Base-by-base conservation (phyloP, 2,113 vertebrate species). In the Heterotilapia buettikoferi region DNA sequence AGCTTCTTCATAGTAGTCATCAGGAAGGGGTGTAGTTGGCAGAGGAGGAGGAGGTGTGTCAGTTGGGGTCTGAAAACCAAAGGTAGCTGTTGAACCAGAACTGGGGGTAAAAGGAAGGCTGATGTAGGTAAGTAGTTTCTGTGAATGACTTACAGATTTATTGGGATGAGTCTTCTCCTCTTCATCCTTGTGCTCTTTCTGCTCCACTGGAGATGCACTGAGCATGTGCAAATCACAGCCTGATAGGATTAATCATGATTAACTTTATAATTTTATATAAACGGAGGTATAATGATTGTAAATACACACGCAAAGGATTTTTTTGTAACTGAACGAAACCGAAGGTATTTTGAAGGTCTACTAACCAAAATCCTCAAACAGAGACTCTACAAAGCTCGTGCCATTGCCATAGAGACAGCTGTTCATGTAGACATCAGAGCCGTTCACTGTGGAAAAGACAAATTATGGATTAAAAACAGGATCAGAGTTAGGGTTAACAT, bases 1-100 rank as follows among this genome's bases (percentile, higher is more conserved):
- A 1, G 99, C 99, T 90, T 99, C 99, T 92, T 99, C 99, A 8
- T 99, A 99, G 95, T 99, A 99, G 94, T 99, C 98, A 93, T 99
- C 98, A 1, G 99, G 98, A 0, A 98, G 97, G 6, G 98, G 97
- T 6, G 98, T 98, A 87, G 96, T 97, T 82, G 98, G 98, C 76
- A 99, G 90, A 0, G 98, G 98, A 12, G 98, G 98, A 12, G 99
- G 98, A 71, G 98, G 97, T 6, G 97, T 96, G 88, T 98, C 97
- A 8, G 92, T 96, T 1, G 96, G 93, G 45, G 95, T 97, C 98
- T 99, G 80, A 66, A 83, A 80, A 88, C 79, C 6, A 13, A 50
- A 81, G 19, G 13, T 11, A 31, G 84, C 61, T 52, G 53, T 73
- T 71, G 53, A 87, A 78, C 18, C n/a, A 84, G 18, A 40, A 36